Evolutionary conservation across 1,140 invertebrate species (phyloP), one percentile per base, ranked within the genome.

Genomic region (Babylonia areolata): DNA sequence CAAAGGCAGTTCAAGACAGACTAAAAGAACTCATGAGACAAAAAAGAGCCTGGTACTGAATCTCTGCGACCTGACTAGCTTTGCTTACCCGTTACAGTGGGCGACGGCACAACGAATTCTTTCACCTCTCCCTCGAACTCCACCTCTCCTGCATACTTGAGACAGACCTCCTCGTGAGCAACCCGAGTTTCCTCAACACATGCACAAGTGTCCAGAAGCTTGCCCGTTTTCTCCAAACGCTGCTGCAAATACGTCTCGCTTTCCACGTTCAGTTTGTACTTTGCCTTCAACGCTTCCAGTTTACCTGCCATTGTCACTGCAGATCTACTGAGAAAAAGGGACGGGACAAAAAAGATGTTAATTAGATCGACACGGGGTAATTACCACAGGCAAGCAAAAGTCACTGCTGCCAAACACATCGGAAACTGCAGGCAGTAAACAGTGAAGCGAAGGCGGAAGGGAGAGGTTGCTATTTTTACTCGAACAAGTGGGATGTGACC

Each of bases 201-300:
- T 15, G 87, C 46, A 51, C 87, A 80, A 28, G 81, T 80, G 39
- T 87, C 84, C 3, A 83, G 86, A 35, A 71, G 46, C 71, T 85
- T 73, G 37, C 77, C 86, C 31, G 81, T 77, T n/a, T 73, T 81
- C 64, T 86, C 85, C 58, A 86, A 42, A 33, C 71, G 51, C 9
- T 85, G 69, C 69, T 87, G 86, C 64, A 91, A 85, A 78, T 88
- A 91, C 54, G 42, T 82, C 37, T 87, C 86, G 39, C 89, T 89
- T 77, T 91, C 90, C 17, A 85, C 86, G 31, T 89, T 88, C 39
- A 91, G 40, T 87, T 90, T 88, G 46, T 88, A 90, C 82, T 89
- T 90, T 15, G 86, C 80, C 75, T 86, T 88, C 20, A 89, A 23
- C 58, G 6, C 58, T 1, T 64, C 58, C 9, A 64, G 28, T 28